Evolutionary conservation across 2,113 vertebrate genomes (phyloP).

Genomic region (Rhegmatorhina hoffmannsi): DNA sequence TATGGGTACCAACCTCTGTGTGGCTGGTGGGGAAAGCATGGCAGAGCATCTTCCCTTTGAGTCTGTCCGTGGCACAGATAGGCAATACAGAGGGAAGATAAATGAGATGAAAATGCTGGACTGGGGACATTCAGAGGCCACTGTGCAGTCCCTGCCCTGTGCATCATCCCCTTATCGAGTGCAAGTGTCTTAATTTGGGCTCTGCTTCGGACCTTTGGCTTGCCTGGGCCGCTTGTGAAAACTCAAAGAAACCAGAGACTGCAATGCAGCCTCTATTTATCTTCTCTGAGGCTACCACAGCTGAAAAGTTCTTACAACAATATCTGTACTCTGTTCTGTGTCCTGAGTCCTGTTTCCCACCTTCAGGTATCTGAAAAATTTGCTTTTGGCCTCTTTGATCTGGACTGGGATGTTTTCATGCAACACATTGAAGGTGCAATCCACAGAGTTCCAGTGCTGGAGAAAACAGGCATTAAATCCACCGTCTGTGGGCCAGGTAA

Average conservation of each 20-base stretch:
- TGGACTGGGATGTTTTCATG: conserved; percentile 96
- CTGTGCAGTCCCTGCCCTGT: fast-evolving
- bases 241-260: neutral
- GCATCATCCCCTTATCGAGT: neutral
- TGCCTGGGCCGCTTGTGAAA: neutral
- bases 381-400: conserved; percentile 93
- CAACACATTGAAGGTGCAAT: conserved; percentile 92
- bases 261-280: neutral
- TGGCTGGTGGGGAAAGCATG: neutral
- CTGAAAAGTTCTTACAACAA: neutral
- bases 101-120: neutral
- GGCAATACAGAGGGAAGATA: neutral
- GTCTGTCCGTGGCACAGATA: neutral
- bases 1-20: neutral
- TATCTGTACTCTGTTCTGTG: neutral
- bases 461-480: conserved; percentile 92
- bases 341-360: neutral
- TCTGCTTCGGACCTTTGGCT: neutral
- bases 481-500: conserved; percentile 95
- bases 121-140: neutral
- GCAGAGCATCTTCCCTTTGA: neutral
- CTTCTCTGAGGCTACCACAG: neutral
- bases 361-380: conserved; percentile 90
- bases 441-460: conserved; percentile 88
- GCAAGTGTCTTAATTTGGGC: neutral